Conservation (phyloP, 2,113 vertebrate genomes). For the Enhydra lutris region DNA sequence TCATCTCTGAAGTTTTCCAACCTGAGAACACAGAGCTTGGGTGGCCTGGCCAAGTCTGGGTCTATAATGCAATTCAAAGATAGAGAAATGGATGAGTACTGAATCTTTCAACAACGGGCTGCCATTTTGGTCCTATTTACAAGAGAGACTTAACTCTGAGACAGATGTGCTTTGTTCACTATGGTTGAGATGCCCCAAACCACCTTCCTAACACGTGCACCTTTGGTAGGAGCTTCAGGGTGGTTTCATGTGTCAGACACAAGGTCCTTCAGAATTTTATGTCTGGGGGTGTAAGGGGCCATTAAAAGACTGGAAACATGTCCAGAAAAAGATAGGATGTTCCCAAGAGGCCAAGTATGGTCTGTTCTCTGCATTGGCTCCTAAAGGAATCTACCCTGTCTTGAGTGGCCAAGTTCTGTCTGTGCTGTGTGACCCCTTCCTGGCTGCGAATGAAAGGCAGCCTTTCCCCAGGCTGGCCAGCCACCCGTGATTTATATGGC, state of each 20-base stretch:
- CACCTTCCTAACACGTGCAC: neutral
- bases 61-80: neutral
- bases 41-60: neutral
- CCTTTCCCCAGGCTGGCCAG: no score
- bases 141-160: neutral
- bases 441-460: neutral
- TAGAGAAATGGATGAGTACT: neutral
- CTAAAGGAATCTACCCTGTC: neutral
- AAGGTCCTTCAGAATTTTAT: neutral
- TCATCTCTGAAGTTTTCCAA: constrained; percentile 13
- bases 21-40: constrained; percentile 19
- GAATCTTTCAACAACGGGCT: neutral
- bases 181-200: neutral
- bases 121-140: neutral
- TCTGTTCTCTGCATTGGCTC: neutral
- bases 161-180: neutral
- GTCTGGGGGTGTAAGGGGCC: neutral
- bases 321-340: neutral
- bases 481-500: no score
- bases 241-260: neutral
- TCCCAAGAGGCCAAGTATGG: neutral
- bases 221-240: neutral
- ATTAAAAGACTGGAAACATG: rapidly evolving
- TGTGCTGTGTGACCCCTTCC: neutral
- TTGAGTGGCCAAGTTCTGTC: neutral